These are phyloP conservation scores for Ispidina picta DNA, from an alignment of 2,797 vertebrate species.

Conservation along the genomic window DNA sequence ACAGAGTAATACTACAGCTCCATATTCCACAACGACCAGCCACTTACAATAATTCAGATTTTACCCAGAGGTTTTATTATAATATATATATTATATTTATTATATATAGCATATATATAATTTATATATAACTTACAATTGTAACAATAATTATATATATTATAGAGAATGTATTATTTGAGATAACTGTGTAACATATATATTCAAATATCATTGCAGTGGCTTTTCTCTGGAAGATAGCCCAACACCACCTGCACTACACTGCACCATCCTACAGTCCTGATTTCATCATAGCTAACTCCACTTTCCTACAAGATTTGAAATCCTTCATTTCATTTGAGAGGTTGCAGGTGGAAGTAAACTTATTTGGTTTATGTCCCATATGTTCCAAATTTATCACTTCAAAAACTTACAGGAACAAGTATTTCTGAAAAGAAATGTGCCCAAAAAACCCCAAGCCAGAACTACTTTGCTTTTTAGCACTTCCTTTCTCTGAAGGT, in stretches of 20 bases:
- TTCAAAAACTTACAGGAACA: not conserved
- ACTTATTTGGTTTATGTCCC: not conserved
- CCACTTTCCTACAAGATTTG: not conserved
- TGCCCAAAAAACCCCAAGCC: not conserved
- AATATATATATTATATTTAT: too few relatives aligned
- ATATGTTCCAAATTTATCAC: not conserved
- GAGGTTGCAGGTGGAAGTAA: not conserved
- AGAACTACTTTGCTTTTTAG: not conserved
- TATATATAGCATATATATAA: too few relatives aligned
- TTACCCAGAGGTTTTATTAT: not conserved
- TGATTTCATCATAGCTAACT: not conserved
- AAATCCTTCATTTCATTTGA: not conserved
- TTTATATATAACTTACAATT: too few relatives aligned
- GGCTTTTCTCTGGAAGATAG: not conserved
- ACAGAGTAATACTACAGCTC: not conserved
- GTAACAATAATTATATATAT: too few relatives aligned
- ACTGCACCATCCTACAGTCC: not conserved
- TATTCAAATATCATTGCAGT: not conserved
- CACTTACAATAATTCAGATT: not conserved
- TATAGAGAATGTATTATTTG: too few relatives aligned
- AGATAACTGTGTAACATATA: not conserved
- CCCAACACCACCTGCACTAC: not conserved
- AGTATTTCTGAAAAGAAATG: not conserved
- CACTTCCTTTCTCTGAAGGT: not conserved
- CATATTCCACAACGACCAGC: not conserved